Evolutionary conservation across 2,888 invertebrate genomes (phyloP), one percentile per base, ranked within the genome.

Genomic region (Loripinus fragilis): DNA sequence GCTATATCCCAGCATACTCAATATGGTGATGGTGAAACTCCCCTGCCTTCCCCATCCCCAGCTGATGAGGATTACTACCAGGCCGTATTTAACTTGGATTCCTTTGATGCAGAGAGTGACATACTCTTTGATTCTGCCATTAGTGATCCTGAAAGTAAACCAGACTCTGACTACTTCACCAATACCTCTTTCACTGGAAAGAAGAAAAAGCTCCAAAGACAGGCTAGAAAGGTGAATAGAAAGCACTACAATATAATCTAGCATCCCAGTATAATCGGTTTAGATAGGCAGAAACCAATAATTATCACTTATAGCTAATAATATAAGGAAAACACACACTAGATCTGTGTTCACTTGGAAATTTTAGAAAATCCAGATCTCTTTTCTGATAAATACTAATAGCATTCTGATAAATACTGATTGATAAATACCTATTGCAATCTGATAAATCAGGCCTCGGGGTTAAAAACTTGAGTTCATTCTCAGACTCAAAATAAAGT

Each of bases 1-100:
- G 60, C 60, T 20, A 60, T 60, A 30, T 60, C 60, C 60, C 78
- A 83, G 70, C 74, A 73, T 48, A 83, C 83, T n/a, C 83, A 83
- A 65, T 83, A 83, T 69, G 84, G 81, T 64, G 84, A 84, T 69
- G 84, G 84, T 23, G 81, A 84, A 76, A 81, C 81, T 3, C 84
- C 81, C 12, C 80, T 78, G 64, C 80, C 84, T 30, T 84, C 84
- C 17, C 83, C 83, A 17, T 80, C 83, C 52, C 75, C 76, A 8
- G 81, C 81, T 10, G 71, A 74, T 48, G 52, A 71, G 20, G 71
- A 35, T 60, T 78, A 71, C 64, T 71, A 28, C 15, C 38, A 20
- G 5, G 76, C 74, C 33, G 52, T 75, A 42, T 83, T 83, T 81
- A 78, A 83, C 67, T 60, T 83, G 48, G 55, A 72, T 38, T 81